These are phyloP conservation scores for Thumatha senex DNA, from an alignment of 2,888 invertebrate genomes.

Conservation along the genomic window DNA sequence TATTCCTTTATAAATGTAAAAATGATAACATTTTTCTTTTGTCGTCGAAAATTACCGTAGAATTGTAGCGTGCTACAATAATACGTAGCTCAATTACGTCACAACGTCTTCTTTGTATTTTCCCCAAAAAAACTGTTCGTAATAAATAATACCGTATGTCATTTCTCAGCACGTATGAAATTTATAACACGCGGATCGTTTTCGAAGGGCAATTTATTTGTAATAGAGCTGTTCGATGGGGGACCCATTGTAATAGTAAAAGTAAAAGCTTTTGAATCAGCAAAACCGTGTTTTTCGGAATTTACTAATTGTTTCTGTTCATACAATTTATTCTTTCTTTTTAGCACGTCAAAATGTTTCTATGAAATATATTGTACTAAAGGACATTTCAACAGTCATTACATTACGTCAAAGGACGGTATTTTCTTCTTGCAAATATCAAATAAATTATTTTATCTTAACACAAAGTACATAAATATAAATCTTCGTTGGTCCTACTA, in stretches of 20 bases:
- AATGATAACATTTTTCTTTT: conserved; percentile 34
- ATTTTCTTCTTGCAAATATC: too few relatives aligned
- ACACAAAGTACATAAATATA: too few relatives aligned
- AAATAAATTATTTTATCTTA: too few relatives aligned
- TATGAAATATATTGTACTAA: too few relatives aligned
- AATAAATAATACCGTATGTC: conserved; percentile 83
- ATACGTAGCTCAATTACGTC: conserved; percentile 77
- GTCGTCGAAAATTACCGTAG: conserved; percentile 47
- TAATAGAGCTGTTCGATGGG: conserved; percentile 72
- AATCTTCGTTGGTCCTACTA: too few relatives aligned
- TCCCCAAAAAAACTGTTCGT: conserved; percentile 66
- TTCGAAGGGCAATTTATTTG: conserved; percentile 81
- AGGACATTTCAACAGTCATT: too few relatives aligned
- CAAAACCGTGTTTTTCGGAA: not conserved
- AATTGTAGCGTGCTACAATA: conserved; percentile 65
- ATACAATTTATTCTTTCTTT: not conserved
- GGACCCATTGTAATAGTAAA: conserved; percentile 42
- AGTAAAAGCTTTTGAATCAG: conserved; percentile 15
- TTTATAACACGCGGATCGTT: conserved; percentile 78
- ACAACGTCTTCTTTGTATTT: conserved; percentile 80
- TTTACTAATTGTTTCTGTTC: conserved; percentile 3
- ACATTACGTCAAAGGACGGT: too few relatives aligned
- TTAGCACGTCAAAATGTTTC: too few relatives aligned
- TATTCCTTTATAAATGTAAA: conserved; percentile 12
- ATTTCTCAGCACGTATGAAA: conserved; percentile 84